A percentile compares a stretch with the other conserved stretches of the same genome.
Evolutionary conservation across 2,797 vertebrate species (phyloP).

Genomic region (Oophaga sylvatica): DNA sequence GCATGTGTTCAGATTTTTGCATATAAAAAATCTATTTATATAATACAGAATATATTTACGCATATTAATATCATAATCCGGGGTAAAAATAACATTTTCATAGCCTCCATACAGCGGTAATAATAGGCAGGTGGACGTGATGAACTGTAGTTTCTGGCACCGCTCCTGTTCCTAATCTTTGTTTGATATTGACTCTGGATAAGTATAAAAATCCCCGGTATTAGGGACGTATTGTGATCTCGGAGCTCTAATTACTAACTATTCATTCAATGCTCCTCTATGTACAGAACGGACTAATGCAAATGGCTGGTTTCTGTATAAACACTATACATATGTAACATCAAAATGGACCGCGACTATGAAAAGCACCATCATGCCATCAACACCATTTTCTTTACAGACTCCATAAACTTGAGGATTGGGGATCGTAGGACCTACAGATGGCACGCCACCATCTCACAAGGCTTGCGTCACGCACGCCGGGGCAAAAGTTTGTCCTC

Average conservation of each 20-base stretch:
- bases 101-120: not conserved
- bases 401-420: no score
- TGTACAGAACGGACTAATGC: not conserved
- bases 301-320: not conserved
- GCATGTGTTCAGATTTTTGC: not conserved
- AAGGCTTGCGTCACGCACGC: no score
- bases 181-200: slow-evolving; percentile 6
- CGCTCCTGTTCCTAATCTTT: slow-evolving; percentile 1
- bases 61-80: slow-evolving; percentile 1
- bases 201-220: not conserved
- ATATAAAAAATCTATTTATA: not conserved
- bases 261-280: not conserved
- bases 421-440: no score
- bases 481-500: not conserved
- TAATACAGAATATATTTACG: slow-evolving; percentile 15
- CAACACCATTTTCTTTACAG: no score
- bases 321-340: not conserved
- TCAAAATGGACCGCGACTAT: not conserved
- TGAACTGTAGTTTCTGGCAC: not conserved
- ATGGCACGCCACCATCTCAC: no score
- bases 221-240: slow-evolving; percentile 3
- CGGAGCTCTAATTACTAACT: not conserved
- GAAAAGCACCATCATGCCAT: no score
- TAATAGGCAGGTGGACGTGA: not conserved
- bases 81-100: slow-evolving; percentile 23